These are phyloP conservation scores for Mimumesa dahlbomi DNA, from an alignment of 2,888 invertebrate genomes.

Conservation along the genomic window DNA sequence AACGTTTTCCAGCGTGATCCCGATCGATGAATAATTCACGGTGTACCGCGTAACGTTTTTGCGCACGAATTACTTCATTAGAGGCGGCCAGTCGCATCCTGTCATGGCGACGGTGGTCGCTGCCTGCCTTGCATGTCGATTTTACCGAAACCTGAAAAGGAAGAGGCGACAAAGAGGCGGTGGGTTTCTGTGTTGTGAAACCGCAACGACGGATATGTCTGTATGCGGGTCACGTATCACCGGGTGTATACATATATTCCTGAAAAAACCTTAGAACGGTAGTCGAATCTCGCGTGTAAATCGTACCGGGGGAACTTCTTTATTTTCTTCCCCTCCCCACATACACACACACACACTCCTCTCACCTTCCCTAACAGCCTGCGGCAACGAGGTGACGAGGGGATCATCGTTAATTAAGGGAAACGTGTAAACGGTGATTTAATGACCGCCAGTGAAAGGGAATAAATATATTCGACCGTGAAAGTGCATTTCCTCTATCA, in stretches of 20 bases:
- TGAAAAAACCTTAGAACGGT: constrained; percentile 48
- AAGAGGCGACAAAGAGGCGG: constrained; percentile 55
- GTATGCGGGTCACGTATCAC: constrained; percentile 51
- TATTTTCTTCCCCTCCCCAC: neutral
- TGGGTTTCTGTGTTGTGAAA: constrained; percentile 42
- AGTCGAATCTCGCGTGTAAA: constrained; percentile 53
- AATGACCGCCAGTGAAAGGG: constrained; percentile 9
- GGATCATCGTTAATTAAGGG: constrained; percentile 51
- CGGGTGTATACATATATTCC: constrained; percentile 43
- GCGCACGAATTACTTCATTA: constrained; percentile 77
- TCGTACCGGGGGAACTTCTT: constrained; percentile 10
- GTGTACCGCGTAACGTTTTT: constrained; percentile 69
- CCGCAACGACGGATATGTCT: constrained; percentile 34
- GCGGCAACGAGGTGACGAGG: constrained; percentile 23
- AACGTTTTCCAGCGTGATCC: constrained; percentile 52
- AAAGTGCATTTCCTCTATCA: no score
- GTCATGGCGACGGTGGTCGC: constrained; percentile 47
- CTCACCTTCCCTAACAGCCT: no score
- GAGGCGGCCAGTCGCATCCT: constrained; percentile 60
- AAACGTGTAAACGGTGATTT: constrained; percentile 25
- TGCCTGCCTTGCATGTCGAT: constrained; percentile 72
- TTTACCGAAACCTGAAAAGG: constrained; percentile 69
- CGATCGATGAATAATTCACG: constrained; percentile 72
- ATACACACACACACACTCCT: no score
- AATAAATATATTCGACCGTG: no score